Conservation (phyloP, 2,888 invertebrate genomes). For the Agrochola lota region DNA sequence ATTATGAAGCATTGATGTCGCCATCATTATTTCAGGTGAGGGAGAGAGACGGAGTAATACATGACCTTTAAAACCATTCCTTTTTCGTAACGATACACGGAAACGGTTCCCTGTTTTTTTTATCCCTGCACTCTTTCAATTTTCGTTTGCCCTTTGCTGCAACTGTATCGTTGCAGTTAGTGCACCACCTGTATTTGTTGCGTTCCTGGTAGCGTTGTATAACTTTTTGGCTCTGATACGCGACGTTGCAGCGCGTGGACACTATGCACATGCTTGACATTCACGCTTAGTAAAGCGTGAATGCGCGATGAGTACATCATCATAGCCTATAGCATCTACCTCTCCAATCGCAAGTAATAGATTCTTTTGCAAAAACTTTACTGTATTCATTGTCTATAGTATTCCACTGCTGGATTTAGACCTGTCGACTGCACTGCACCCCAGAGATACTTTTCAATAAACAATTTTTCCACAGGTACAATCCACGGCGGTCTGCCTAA, state of each 20-base stretch:
- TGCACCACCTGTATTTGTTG: slow-evolving; percentile 4
- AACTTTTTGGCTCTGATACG: neutral
- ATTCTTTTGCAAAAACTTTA: no score
- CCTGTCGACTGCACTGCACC: no score
- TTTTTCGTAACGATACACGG: neutral
- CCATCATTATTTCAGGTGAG: neutral
- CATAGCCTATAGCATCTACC: no score
- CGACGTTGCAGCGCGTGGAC: neutral
- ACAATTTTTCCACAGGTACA: slow-evolving; percentile 80
- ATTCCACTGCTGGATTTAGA: no score
- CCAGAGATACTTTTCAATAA: no score
- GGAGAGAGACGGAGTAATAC: neutral
- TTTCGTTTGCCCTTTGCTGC: neutral
- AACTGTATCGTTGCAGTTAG: neutral
- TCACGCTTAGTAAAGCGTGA: no score
- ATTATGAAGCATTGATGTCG: neutral
- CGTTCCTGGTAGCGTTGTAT: slow-evolving; percentile 20
- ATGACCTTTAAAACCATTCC: neutral
- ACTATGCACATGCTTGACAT: neutral
- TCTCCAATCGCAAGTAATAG: no score
- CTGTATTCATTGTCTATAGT: no score
- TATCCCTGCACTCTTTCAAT: neutral
- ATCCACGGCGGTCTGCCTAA: slow-evolving; percentile 93
- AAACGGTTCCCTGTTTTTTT: neutral
- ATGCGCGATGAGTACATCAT: no score